Evolutionary conservation across 2,888 invertebrate genomes (phyloP).

Genomic region (Troides aeacus): DNA sequence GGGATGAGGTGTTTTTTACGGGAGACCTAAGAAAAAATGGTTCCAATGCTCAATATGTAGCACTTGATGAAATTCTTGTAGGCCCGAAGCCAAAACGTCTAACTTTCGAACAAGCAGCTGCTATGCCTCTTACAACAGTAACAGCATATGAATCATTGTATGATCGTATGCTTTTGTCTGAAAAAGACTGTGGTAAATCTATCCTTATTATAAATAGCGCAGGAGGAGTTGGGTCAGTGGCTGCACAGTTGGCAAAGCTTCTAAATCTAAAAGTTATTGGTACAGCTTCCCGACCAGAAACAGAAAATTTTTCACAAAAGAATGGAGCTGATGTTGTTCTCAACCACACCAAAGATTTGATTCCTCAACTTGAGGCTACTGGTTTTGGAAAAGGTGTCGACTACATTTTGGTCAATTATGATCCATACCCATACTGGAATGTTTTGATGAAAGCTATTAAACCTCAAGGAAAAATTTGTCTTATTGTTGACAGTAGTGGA

Average conservation of each 20-base stretch:
- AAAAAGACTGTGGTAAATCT: slow-evolving; percentile 62
- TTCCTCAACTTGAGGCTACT: slow-evolving; percentile 54
- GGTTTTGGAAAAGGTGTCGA: slow-evolving; percentile 62
- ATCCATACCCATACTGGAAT: slow-evolving; percentile 70
- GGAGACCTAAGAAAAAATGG: slow-evolving; percentile 60
- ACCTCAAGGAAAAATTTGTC: slow-evolving; percentile 66
- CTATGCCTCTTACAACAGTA: slow-evolving; percentile 59
- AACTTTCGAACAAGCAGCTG: slow-evolving; percentile 67
- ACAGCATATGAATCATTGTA: slow-evolving; percentile 64
- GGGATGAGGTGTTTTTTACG: slow-evolving; percentile 67
- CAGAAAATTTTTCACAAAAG: slow-evolving; percentile 49
- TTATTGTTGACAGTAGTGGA: slow-evolving; percentile 64
- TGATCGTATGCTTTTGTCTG: slow-evolving; percentile 59
- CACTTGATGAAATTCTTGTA: slow-evolving; percentile 57
- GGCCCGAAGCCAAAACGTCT: slow-evolving; percentile 61
- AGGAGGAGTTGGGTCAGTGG: slow-evolving; percentile 69
- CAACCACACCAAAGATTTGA: slow-evolving; percentile 57
- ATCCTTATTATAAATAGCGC: slow-evolving; percentile 67
- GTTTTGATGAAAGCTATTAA: slow-evolving; percentile 60
- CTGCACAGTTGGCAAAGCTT: slow-evolving; percentile 62
- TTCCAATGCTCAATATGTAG: slow-evolving; percentile 64
- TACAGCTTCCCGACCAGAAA: slow-evolving; percentile 64
- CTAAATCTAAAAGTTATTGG: slow-evolving; percentile 66
- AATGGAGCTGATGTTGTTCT: slow-evolving; percentile 61
- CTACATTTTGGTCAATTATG: slow-evolving; percentile 64